These are phyloP conservation scores for Petrocephalus sullivani DNA, from an alignment of 2,797 vertebrate genomes.

Conservation along the genomic window DNA sequence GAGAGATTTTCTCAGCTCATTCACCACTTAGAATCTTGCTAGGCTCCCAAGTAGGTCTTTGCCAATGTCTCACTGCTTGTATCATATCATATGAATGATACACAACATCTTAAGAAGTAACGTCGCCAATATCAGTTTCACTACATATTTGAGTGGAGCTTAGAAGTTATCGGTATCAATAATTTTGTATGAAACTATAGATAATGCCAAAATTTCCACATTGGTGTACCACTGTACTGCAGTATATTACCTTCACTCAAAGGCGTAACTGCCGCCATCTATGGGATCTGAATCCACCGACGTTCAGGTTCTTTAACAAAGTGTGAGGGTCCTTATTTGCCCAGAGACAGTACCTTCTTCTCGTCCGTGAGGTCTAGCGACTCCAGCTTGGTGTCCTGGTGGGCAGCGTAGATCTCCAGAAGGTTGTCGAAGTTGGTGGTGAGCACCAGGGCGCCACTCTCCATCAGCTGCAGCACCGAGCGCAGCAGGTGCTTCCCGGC, in stretches of 20 bases:
- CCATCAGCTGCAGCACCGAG: slow-evolving; percentile 89
- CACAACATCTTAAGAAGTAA: neutral
- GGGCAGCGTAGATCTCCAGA: slow-evolving; percentile 85
- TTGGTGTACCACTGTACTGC: neutral
- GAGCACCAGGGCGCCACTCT: slow-evolving; percentile 83
- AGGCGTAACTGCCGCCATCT: neutral
- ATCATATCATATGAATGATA: neutral
- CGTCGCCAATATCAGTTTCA: neutral
- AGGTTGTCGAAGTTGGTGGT: slow-evolving; percentile 96
- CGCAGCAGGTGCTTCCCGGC: slow-evolving; percentile 84
- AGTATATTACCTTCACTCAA: neutral
- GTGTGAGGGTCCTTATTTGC: neutral
- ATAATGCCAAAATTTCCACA: neutral
- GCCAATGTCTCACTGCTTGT: neutral
- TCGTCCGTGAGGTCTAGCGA: slow-evolving; percentile 93
- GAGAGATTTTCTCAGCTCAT: neutral
- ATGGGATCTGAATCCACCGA: neutral
- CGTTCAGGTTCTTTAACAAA: neutral
- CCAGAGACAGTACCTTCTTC: slow-evolving; percentile 73
- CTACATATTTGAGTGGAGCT: neutral
- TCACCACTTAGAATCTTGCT: neutral
- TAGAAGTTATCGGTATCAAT: neutral
- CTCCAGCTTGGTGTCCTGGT: slow-evolving; percentile 87
- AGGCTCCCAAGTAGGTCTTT: neutral
- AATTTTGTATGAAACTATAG: neutral